Percentiles rank a stretch among this genome's conserved stretches.
Conservation (phyloP, 2,888 invertebrate species). For the Melanostoma mellinum region DNA sequence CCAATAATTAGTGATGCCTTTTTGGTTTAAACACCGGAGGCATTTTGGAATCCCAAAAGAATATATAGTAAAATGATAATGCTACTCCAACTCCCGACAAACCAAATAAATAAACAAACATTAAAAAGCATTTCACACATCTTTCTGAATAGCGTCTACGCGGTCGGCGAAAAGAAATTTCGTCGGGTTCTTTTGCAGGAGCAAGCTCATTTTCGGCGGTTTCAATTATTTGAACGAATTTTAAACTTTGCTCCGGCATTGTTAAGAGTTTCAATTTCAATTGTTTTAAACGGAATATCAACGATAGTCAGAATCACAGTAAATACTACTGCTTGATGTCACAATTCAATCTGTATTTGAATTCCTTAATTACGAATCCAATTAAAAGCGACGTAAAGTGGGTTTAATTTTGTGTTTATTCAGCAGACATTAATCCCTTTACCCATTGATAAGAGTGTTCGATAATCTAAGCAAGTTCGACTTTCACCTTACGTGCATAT, state of each 20-base stretch:
- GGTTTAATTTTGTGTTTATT: constrained; percentile 22
- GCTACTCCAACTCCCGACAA: constrained; percentile 80
- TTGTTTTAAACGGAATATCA: background rate
- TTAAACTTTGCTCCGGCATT: constrained; percentile 47
- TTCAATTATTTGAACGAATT: constrained; percentile 65
- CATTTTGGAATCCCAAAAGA: constrained; percentile 81
- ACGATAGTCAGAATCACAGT: constrained; percentile 65
- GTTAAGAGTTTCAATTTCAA: constrained; percentile 7
- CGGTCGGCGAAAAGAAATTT: constrained; percentile 63
- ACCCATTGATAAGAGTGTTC: constrained; percentile 33
- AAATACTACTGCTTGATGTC: constrained; percentile 65
- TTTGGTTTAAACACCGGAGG: constrained; percentile 80
- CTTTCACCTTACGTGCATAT: constrained; percentile 18
- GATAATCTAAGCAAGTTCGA: constrained; percentile 5
- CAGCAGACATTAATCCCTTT: constrained; percentile 62
- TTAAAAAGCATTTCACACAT: constrained; percentile 78
- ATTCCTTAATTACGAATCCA: constrained; percentile 69
- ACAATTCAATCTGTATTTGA: constrained; percentile 66
- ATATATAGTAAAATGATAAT: constrained; percentile 80
- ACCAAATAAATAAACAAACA: constrained; percentile 79
- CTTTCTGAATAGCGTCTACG: constrained; percentile 77
- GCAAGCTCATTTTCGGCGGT: constrained; percentile 46
- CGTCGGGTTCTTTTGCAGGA: constrained; percentile 34
- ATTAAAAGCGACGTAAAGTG: constrained; percentile 50
- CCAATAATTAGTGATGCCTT: constrained; percentile 68